phyloP scores from a whole-genome alignment of 2,113 vertebrate genomes.

The Sprattus sprattus region DNA sequence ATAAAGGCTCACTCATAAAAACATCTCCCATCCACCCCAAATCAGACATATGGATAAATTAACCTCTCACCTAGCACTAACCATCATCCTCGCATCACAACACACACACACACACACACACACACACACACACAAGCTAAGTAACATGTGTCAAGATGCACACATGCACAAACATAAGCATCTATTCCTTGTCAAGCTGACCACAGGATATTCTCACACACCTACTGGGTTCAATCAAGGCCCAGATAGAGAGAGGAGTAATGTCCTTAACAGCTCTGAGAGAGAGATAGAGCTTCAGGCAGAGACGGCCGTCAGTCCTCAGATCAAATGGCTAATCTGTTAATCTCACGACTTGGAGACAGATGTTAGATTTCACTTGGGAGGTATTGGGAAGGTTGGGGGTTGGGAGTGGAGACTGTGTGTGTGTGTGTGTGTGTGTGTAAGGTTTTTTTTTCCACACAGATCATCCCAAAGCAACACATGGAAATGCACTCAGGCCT shows the following conservation, averaged over 20 bases:
- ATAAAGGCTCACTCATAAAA: background rate
- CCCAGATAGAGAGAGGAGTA: background rate
- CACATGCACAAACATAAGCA: background rate
- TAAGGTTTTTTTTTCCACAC: conserved; percentile 11
- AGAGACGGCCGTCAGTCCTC: background rate
- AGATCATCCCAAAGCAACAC: conserved; percentile 43
- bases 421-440: conserved; percentile 16
- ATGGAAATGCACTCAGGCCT: conserved; percentile 46
- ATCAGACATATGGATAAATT: background rate
- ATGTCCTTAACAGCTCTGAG: no score
- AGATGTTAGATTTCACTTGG: conserved; percentile 13
- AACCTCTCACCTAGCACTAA: background rate
- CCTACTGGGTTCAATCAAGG: background rate
- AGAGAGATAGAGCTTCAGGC: background rate
- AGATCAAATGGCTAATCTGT: conserved; percentile 16
- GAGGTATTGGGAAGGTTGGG: background rate
- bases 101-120: background rate
- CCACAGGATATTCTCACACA: background rate
- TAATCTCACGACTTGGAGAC: conserved; percentile 2
- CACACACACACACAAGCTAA: background rate
- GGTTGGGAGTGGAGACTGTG: background rate
- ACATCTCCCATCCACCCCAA: background rate
- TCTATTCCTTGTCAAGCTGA: background rate
- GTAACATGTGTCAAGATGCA: background rate
- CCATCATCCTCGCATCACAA: background rate